These are phyloP conservation scores for Crenuchus spilurus DNA, from an alignment of 2,797 vertebrate genomes.

Conservation along the genomic window DNA sequence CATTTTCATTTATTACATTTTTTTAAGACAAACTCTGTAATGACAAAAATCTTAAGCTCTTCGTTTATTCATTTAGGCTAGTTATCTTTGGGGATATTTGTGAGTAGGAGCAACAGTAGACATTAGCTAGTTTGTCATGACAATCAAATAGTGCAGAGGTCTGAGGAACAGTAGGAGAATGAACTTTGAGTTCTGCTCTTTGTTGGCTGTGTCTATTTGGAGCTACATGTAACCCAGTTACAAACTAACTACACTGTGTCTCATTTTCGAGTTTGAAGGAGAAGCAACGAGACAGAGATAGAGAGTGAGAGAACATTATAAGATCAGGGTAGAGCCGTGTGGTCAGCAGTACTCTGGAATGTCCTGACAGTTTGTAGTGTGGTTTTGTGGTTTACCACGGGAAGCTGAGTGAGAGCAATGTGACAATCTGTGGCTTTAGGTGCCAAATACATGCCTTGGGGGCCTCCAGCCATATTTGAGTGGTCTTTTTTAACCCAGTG, in stretches of 20 bases:
- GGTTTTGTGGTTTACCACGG: conserved; percentile 49
- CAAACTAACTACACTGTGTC: conserved; percentile 62
- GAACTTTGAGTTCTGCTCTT: conserved; percentile 74
- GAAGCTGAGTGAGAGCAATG: conserved; percentile 39
- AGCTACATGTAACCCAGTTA: conserved; percentile 80
- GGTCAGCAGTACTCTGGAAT: conserved; percentile 8
- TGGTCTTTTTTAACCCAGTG: neutral
- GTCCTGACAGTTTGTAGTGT: conserved; percentile 29
- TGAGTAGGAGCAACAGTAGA: neutral
- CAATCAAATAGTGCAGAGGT: conserved; percentile 20
- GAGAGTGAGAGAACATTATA: conserved; percentile 20
- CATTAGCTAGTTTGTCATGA: conserved; percentile 21
- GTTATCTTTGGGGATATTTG: neutral
- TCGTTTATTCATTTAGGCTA: no score
- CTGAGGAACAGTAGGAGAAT: conserved; percentile 59
- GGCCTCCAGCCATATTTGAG: neutral
- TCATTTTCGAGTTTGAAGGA: conserved; percentile 41
- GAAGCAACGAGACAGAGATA: conserved; percentile 3
- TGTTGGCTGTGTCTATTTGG: conserved; percentile 77
- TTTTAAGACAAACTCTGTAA: no score
- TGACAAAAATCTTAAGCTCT: no score
- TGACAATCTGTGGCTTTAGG: conserved; percentile 30
- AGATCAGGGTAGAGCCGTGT: conserved; percentile 9
- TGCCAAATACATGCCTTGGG: conserved; percentile 31
- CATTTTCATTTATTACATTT: no score